These are phyloP conservation scores for Penaeus monodon DNA, from an alignment of 2,888 invertebrate genomes.

Conservation along the genomic window DNA sequence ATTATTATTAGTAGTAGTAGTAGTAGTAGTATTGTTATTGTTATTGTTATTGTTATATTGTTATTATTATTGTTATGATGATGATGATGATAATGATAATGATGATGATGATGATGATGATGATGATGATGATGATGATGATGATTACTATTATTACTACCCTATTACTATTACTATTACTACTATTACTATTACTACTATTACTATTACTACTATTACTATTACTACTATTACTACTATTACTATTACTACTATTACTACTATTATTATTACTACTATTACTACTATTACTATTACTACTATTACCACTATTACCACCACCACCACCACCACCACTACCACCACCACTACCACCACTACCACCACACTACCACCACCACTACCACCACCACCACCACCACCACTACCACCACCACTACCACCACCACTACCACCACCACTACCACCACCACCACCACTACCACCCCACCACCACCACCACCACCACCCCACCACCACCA, in stretches of 20 bases:
- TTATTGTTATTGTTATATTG: too few relatives aligned
- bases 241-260: neutral
- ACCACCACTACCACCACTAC: neutral
- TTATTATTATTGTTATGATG: neutral
- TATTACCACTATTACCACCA: conserved; percentile 15
- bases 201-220: neutral
- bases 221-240: neutral
- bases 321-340: neutral
- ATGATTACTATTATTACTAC: too few relatives aligned
- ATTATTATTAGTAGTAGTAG: too few relatives aligned
- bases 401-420: neutral
- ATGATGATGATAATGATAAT: neutral
- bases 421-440: too few relatives aligned
- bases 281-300: neutral
- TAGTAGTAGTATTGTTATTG: too few relatives aligned
- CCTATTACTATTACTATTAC: neutral
- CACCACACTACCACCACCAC: neutral
- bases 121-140: neutral
- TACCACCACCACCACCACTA: too few relatives aligned
- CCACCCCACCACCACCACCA: too few relatives aligned
- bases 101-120: neutral
- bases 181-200: neutral
- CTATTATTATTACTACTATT: neutral
- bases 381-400: too few relatives aligned
- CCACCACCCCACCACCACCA: too few relatives aligned